Base-by-base conservation (phyloP, 1,140 invertebrate species). In the Hyles euphorbiae region DNA sequence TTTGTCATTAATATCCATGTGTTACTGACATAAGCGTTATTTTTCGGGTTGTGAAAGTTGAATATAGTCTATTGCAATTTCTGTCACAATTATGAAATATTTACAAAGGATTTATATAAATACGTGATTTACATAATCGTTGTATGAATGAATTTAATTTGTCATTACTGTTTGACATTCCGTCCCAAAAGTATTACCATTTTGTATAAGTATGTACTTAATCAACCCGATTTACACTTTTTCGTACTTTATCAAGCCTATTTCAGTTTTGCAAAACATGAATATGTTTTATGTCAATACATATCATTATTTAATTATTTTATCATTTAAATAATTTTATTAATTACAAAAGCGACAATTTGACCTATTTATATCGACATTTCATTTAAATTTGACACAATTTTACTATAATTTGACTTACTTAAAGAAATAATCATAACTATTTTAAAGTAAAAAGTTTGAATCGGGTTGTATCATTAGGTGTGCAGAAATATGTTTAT, bases 141-240 rank as follows among this genome's bases (percentile, higher is more conserved):
- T 54, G 32, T 53, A 10, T 53, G 33, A 53, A 53, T 54, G 34
- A 34, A 12, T 11, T 48, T 48, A 36, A 58, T 10, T 45, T 45
- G 11, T 44, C 22, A 22, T 22, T 50, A 34, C 45, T 58, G 33
- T 53, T 34, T 57, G 68, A 69, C 61, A 72, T 73, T 81, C 78
- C 78, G 78, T 81, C 78, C 78, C 53, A 58, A 61, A 61, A 76
- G 72, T 81, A 81, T 81, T 81, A 78, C 69, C 66, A 70, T 74
- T 61, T 72, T 58, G 52, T 63, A 59, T 61, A 57, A 59, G 48
- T 22, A 43, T 44, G 22, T 51, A 51, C 46, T 48, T 48, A 45
- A 3, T 5, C n/a, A 22, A 11, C n/a, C 5, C 51, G 36, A 33
- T 46, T 46, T 52, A n/a, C 51, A 45, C 40, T 32, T 53, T 7